A percentile compares a stretch with the other conserved stretches of the same genome.
Evolutionary conservation across 2,797 vertebrate species (phyloP).

Genomic region (Malacoctenus gilli): DNA sequence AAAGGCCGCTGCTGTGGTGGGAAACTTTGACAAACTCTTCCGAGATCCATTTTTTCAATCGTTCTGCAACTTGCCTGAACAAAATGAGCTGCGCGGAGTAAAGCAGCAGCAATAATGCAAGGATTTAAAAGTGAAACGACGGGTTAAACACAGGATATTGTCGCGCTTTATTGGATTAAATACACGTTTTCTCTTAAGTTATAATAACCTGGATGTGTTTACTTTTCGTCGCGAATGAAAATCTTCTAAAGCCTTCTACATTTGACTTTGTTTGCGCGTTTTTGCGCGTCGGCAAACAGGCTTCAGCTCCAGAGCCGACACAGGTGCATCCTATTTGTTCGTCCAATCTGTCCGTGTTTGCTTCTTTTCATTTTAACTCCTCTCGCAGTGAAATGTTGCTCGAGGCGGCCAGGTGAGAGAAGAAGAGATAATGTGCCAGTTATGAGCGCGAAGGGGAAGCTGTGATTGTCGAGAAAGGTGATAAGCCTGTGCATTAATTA

Average conservation of each 20-base stretch:
- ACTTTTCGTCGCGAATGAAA: slow-evolving; percentile 10
- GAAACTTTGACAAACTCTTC: neutral
- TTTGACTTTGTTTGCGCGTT: slow-evolving; percentile 13
- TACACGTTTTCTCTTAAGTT: slow-evolving; percentile 10
- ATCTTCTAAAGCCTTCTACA: slow-evolving; percentile 18
- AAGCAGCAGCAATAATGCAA: slow-evolving; percentile 12
- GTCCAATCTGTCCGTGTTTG: neutral
- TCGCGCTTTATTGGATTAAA: slow-evolving; percentile 35
- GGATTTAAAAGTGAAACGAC: slow-evolving; percentile 35
- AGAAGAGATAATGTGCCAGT: slow-evolving; percentile 11
- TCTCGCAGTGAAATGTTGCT: slow-evolving; percentile 1
- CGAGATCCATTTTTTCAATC: no score
- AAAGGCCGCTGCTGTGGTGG: neutral
- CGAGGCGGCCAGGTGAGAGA: neutral
- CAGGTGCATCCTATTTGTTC: slow-evolving; percentile 13
- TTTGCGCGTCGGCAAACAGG: slow-evolving; percentile 5
- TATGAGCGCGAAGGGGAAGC: slow-evolving; percentile 7
- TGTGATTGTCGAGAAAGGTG: slow-evolving; percentile 25
- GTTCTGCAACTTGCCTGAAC: neutral
- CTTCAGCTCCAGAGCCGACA: neutral
- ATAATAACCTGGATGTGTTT: slow-evolving; percentile 32
- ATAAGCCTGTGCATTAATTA: slow-evolving; percentile 42
- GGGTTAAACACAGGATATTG: slow-evolving; percentile 50
- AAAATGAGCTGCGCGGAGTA: neutral
- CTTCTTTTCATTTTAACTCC: neutral